phyloP scores from a whole-genome alignment of 2,113 vertebrate species.

The Catagonus wagneri region DNA sequence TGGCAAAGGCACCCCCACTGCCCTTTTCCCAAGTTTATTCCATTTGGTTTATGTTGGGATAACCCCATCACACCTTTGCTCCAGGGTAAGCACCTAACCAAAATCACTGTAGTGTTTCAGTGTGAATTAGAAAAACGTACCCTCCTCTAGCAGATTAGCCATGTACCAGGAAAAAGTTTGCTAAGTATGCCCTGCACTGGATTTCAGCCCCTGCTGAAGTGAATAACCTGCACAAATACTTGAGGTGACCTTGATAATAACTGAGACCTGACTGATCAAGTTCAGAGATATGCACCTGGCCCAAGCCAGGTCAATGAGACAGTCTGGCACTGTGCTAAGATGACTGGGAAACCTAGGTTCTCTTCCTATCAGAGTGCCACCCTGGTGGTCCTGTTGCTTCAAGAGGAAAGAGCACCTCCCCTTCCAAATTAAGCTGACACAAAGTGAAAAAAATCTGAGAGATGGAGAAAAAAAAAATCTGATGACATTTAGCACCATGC shows the following conservation, averaged over 20 bases:
- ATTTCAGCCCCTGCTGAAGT: neutral
- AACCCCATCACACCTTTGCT: neutral
- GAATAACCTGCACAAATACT: neutral
- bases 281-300: neutral
- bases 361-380: neutral
- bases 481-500: neutral
- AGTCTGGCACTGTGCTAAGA: neutral
- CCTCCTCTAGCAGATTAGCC: neutral
- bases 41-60: neutral
- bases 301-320: neutral
- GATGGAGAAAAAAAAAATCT: neutral
- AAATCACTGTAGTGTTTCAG: neutral
- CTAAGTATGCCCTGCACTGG: neutral
- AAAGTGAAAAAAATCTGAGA: constrained; percentile 13
- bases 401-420: neutral
- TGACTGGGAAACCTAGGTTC: neutral
- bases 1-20: neutral
- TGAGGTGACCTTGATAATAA: neutral
- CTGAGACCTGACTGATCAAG: neutral
- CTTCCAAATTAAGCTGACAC: neutral
- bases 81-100: neutral
- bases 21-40: neutral
- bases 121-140: neutral
- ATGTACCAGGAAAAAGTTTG: neutral
- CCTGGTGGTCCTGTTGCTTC: neutral